Evolutionary conservation across 2,113 vertebrate species (phyloP).

Genomic region (Anarrhichthys ocellatus): DNA sequence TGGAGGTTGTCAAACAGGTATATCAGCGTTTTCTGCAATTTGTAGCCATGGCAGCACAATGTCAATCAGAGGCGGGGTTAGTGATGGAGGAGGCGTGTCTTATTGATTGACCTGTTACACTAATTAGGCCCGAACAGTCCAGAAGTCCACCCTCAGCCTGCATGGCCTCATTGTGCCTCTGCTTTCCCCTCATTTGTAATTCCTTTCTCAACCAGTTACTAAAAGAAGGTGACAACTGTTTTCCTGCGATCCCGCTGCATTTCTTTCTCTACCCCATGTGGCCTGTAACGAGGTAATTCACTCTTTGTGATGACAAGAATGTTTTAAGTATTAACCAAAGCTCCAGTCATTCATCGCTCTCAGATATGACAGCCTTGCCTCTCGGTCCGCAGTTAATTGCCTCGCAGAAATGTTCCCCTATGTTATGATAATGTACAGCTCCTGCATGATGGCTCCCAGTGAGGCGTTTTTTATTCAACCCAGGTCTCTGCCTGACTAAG

Average conservation of each 20-base stretch:
- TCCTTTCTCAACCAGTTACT: conserved; percentile 35
- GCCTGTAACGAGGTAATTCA: conserved; percentile 53
- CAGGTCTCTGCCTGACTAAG: conserved; percentile 37
- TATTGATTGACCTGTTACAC: conserved; percentile 72
- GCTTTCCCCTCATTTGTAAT: conserved; percentile 19
- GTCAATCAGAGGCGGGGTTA: conserved; percentile 28
- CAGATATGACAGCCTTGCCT: conserved; percentile 45
- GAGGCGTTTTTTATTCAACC: conserved; percentile 63
- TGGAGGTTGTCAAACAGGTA: background rate
- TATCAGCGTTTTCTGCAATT: background rate
- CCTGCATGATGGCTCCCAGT: conserved; percentile 57
- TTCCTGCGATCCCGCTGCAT: conserved; percentile 12
- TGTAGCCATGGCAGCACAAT: conserved; percentile 48
- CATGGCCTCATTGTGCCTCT: conserved; percentile 12
- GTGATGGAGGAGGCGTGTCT: conserved; percentile 32
- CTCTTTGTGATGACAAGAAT: conserved; percentile 53
- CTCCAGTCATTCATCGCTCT: conserved; percentile 43
- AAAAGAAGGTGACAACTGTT: conserved; percentile 54
- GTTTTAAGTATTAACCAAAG: conserved; percentile 55
- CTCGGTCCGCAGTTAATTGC: conserved; percentile 61
- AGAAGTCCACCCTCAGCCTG: conserved; percentile 1
- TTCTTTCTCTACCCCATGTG: conserved; percentile 29
- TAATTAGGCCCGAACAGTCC: conserved; percentile 55
- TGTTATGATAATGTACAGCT: conserved; percentile 59
- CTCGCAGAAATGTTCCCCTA: conserved; percentile 45